Evolutionary conservation across 2,888 invertebrate species (phyloP).

Genomic region (Drosophila pseudotakahashii): DNA sequence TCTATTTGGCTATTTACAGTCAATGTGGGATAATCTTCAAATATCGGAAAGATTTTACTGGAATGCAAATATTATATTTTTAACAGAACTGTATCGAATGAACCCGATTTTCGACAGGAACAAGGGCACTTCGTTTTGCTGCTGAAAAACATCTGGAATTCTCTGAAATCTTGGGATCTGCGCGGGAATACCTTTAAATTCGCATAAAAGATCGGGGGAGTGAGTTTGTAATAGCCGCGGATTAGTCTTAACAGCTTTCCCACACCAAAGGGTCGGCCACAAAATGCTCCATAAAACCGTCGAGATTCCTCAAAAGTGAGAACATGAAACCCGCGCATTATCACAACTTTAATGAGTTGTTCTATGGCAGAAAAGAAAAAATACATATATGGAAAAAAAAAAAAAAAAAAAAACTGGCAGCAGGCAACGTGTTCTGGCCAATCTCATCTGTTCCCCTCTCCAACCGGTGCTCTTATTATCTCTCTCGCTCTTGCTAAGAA

Average conservation of each 20-base stretch:
- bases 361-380: conserved; percentile 53
- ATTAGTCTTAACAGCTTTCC: conserved; percentile 7
- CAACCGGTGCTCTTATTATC: conserved; percentile 1
- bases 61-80: background rate
- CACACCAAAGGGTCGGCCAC: background rate
- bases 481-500: conserved; percentile 37
- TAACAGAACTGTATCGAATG: background rate
- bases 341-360: conserved; percentile 74
- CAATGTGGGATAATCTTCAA: no score
- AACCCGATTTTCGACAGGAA: background rate
- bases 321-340: conserved; percentile 62
- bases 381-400: conserved; percentile 14
- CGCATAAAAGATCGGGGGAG: conserved; percentile 6
- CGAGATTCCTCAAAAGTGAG: conserved; percentile 50
- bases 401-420: conserved; percentile 19
- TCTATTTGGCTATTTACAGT: no score
- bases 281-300: conserved; percentile 54
- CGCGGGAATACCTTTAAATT: conserved; percentile 6
- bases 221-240: background rate
- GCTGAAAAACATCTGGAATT: conserved; percentile 9
- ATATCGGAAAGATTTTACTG: no score
- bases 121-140: background rate
- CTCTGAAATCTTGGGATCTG: background rate
- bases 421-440: conserved; percentile 44
- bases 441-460: conserved; percentile 30